Evolutionary conservation across 2,797 vertebrate species (phyloP).

Genomic region (Nothura maculosa): DNA sequence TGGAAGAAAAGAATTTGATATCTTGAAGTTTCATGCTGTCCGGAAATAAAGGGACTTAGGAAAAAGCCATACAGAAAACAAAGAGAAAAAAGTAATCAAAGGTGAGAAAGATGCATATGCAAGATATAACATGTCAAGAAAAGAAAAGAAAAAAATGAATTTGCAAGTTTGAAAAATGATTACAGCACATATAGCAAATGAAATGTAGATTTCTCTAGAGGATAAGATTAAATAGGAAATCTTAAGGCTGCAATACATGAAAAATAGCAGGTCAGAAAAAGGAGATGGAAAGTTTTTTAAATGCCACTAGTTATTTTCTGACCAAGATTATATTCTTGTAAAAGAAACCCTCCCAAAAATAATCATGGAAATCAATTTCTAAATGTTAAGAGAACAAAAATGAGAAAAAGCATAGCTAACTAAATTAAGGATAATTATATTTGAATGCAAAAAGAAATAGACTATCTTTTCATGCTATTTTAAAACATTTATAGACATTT

Average conservation of each 20-base stretch:
- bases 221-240: neutral
- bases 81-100: neutral
- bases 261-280: neutral
- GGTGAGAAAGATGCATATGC: neutral
- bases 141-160: neutral
- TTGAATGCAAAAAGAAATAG: neutral
- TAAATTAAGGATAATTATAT: neutral
- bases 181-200: neutral
- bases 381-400: neutral
- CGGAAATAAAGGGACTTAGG: neutral
- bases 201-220: neutral
- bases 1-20: neutral
- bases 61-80: neutral
- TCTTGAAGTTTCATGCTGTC: neutral
- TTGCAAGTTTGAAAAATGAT: neutral
- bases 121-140: neutral
- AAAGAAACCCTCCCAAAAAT: neutral
- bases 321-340: neutral
- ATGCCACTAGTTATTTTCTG: neutral
- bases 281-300: neutral
- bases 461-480: neutral
- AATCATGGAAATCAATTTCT: neutral
- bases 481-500: neutral
- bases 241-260: neutral
- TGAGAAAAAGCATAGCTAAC: neutral